Percentiles rank a stretch among this genome's conserved stretches.
Conservation (phyloP, 2,888 invertebrate species). For the Pomacea canaliculata region DNA sequence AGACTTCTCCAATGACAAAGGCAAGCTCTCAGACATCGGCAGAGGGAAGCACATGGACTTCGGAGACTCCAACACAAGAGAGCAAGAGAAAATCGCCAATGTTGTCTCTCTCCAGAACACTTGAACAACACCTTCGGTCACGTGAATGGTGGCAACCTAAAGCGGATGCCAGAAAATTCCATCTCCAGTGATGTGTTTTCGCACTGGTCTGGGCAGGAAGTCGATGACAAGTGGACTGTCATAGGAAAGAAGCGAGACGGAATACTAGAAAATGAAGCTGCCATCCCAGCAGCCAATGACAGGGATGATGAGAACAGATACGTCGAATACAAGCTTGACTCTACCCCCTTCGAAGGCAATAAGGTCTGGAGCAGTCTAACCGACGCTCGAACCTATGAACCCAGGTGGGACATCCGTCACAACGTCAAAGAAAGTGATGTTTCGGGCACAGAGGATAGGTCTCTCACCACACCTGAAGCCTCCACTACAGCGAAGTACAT, state of each 20-base stretch:
- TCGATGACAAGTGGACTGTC: slow-evolving; percentile 1
- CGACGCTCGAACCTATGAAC: neutral
- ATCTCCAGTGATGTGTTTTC: neutral
- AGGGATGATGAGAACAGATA: neutral
- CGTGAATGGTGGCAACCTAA: no score
- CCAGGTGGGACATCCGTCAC: no score
- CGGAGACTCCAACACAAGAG: neutral
- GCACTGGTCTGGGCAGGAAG: neutral
- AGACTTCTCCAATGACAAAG: neutral
- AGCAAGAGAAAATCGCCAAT: neutral
- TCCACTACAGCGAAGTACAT: neutral
- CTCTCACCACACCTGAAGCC: neutral
- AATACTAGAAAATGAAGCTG: neutral
- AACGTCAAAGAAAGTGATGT: no score
- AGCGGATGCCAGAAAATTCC: neutral
- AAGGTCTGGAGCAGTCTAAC: neutral
- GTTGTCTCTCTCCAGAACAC: neutral
- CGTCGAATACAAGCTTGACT: neutral
- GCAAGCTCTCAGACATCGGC: neutral
- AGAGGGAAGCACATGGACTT: neutral
- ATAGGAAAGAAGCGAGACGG: neutral
- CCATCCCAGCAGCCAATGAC: neutral
- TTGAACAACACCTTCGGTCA: neutral
- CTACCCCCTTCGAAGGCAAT: neutral
- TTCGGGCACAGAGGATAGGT: no score